Conservation (phyloP, 2,797 vertebrate species). For the Myripristis jacobus region DNA sequence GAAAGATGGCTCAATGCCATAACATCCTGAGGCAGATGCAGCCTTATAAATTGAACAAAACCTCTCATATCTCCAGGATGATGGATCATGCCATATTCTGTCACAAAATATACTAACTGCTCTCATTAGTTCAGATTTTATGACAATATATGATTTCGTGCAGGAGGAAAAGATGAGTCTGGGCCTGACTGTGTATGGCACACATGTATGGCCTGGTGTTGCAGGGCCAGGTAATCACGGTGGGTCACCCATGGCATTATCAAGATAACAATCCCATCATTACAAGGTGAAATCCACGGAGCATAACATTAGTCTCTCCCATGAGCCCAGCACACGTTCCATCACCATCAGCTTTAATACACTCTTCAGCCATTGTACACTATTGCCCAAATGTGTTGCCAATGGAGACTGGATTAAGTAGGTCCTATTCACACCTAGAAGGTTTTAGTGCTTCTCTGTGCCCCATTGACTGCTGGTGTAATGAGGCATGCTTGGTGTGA, state of each 20-base stretch:
- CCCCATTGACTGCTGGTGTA: conserved; percentile 53
- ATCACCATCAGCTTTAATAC: conserved; percentile 52
- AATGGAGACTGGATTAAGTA: conserved; percentile 22
- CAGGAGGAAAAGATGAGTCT: conserved; percentile 11
- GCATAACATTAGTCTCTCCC: neutral
- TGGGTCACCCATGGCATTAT: conserved; percentile 16
- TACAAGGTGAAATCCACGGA: conserved; percentile 23
- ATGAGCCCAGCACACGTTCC: conserved; percentile 23
- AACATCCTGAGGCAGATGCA: conserved; percentile 44
- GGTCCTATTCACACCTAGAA: conserved; percentile 41
- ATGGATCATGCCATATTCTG: conserved; percentile 47
- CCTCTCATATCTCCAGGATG: conserved; percentile 53
- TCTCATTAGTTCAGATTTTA: conserved; percentile 33
- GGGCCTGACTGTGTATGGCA: neutral
- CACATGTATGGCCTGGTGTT: conserved; percentile 29
- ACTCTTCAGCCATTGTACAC: conserved; percentile 4
- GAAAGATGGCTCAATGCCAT: conserved; percentile 56
- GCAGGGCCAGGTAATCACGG: conserved; percentile 30
- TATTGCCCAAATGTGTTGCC: conserved; percentile 24
- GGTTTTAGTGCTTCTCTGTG: conserved; percentile 44
- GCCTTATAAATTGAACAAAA: conserved; percentile 57
- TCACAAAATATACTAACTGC: conserved; percentile 34
- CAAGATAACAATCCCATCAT: conserved; percentile 53
- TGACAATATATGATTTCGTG: conserved; percentile 45
- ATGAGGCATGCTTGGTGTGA: conserved; percentile 64